Conservation (phyloP, 2,113 vertebrate species). For the Ptychochromis oligacanthus region DNA sequence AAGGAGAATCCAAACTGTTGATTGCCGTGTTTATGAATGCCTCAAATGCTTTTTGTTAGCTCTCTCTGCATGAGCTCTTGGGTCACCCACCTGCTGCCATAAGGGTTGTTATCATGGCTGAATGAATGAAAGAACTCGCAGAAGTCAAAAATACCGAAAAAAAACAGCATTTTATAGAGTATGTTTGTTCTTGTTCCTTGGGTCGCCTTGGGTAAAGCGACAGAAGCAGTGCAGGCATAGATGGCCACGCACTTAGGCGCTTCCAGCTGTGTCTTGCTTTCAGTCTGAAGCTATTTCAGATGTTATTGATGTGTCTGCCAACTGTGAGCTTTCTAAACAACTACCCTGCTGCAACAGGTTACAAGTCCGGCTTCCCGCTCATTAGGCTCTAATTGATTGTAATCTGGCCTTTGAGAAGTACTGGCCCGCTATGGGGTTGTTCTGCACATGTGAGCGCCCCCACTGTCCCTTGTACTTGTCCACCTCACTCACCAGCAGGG, state of each 20-base stretch:
- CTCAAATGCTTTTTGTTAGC: slow-evolving; percentile 47
- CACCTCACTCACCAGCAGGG: slow-evolving; percentile 75
- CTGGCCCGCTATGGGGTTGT: slow-evolving; percentile 67
- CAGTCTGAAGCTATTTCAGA: slow-evolving; percentile 78
- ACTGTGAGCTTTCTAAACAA: slow-evolving; percentile 76
- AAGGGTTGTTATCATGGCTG: neutral
- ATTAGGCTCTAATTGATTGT: slow-evolving; percentile 84
- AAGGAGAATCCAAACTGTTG: slow-evolving; percentile 35
- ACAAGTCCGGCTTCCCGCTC: slow-evolving; percentile 80
- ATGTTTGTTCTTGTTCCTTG: slow-evolving; percentile 13
- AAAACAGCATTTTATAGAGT: neutral
- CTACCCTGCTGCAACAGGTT: slow-evolving; percentile 76
- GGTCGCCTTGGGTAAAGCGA: neutral
- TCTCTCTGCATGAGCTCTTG: slow-evolving; percentile 41
- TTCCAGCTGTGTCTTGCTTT: slow-evolving; percentile 70
- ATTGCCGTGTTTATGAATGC: slow-evolving; percentile 62
- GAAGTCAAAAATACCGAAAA: slow-evolving; percentile 1
- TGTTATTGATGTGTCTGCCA: slow-evolving; percentile 78
- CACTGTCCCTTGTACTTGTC: slow-evolving; percentile 70
- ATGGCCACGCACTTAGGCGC: slow-evolving; percentile 45
- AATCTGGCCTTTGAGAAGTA: slow-evolving; percentile 80
- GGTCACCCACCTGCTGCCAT: slow-evolving; percentile 25
- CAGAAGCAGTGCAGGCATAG: slow-evolving; percentile 46
- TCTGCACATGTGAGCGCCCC: slow-evolving; percentile 72
- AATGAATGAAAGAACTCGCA: slow-evolving; percentile 1